phyloP scores from a whole-genome alignment of 2,797 vertebrate genomes.

The Fratercula arctica region DNA sequence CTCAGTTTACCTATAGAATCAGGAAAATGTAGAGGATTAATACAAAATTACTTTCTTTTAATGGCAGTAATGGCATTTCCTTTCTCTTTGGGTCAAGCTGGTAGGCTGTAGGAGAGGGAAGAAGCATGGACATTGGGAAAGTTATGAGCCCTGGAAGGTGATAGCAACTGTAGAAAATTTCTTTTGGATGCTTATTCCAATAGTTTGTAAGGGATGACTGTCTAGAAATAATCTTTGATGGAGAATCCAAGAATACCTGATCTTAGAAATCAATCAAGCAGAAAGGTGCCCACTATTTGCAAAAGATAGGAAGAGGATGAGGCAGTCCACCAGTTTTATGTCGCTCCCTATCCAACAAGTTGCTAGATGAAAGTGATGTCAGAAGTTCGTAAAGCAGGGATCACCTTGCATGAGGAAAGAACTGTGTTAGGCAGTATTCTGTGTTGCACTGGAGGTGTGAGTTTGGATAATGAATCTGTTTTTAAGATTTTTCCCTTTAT shows the following conservation, averaged over 20 bases:
- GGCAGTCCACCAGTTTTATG: background rate
- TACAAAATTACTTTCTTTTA: background rate
- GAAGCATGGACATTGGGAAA: background rate
- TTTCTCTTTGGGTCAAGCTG: background rate
- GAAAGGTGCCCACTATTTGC: background rate
- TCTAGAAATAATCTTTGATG: background rate
- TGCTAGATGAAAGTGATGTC: background rate
- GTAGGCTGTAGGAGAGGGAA: background rate
- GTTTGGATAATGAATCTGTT: background rate
- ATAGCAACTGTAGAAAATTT: background rate
- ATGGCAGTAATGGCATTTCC: background rate
- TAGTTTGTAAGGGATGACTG: background rate
- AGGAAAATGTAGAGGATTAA: background rate
- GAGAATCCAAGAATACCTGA: background rate
- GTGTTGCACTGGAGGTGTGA: background rate
- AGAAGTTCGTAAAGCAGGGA: background rate
- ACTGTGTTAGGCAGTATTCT: background rate
- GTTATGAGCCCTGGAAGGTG: background rate
- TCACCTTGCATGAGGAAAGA: background rate
- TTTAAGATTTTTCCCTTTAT: background rate
- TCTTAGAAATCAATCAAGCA: background rate
- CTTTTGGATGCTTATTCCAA: background rate
- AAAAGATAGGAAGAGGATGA: background rate
- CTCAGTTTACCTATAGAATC: background rate
- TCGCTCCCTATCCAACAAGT: background rate